Evolutionary conservation across 2,113 vertebrate genomes (phyloP).

Genomic region (Poeciliopsis prolifica): DNA sequence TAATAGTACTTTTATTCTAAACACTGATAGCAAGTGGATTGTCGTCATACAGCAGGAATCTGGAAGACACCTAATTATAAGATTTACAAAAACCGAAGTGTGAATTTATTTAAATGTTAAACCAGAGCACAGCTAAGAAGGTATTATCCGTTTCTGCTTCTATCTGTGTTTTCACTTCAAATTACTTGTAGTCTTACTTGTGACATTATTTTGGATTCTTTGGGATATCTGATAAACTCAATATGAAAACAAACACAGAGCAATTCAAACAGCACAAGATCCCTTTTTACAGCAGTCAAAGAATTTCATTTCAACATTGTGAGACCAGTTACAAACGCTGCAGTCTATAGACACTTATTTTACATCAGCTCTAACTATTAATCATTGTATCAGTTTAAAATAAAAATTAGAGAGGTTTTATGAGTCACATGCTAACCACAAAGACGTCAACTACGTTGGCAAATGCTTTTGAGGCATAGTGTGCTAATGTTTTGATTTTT

Average conservation of each 20-base stretch:
- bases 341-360: not conserved
- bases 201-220: slow-evolving; percentile 39
- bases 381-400: not conserved
- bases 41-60: too few species aligned
- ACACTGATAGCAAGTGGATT: too few species aligned
- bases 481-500: not conserved
- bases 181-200: slow-evolving; percentile 22
- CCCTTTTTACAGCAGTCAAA: not conserved
- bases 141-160: slow-evolving; percentile 9
- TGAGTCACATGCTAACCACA: not conserved
- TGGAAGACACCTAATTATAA: too few species aligned
- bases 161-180: not conserved
- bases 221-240: slow-evolving; percentile 45
- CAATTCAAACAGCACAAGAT: not conserved
- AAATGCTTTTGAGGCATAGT: not conserved
- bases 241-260: slow-evolving; percentile 24
- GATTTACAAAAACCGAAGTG: too few species aligned
- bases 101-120: not conserved
- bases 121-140: not conserved
- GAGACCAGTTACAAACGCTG: too few species aligned
- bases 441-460: not conserved
- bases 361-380: not conserved
- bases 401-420: not conserved
- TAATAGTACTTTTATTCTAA: too few species aligned
- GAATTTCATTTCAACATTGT: too few species aligned